These are phyloP conservation scores for Limnephilus marmoratus DNA, from an alignment of 2,888 invertebrate species.

Conservation along the genomic window DNA sequence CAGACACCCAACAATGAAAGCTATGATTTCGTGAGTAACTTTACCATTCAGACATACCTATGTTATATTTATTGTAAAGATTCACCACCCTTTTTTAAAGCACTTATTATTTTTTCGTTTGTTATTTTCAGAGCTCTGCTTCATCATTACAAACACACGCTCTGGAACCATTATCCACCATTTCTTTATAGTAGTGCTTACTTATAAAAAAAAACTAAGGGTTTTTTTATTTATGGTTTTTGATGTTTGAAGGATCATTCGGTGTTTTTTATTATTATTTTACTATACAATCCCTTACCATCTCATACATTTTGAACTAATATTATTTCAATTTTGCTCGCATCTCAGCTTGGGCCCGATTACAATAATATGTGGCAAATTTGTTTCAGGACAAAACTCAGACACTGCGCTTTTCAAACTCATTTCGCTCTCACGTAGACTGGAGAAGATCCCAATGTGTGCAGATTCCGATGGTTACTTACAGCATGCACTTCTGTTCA, in stretches of 20 bases:
- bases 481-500: constrained; percentile 61
- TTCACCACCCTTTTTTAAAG: not conserved
- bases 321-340: not conserved
- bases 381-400: constrained; percentile 60
- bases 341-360: not conserved
- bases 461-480: constrained; percentile 59
- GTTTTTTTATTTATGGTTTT: not conserved
- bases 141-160: constrained; percentile 23
- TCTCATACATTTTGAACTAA: not conserved
- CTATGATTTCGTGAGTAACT: constrained; percentile 55
- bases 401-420: constrained; percentile 60
- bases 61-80: not conserved
- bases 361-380: not conserved
- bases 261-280: not conserved
- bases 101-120: not conserved
- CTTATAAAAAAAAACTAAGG: not conserved
- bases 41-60: not conserved
- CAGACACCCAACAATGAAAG: constrained; percentile 54
- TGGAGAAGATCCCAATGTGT: constrained; percentile 51
- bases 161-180: constrained; percentile 5
- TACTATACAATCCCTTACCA: not conserved
- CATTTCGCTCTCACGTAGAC: constrained; percentile 55
- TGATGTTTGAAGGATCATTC: not conserved
- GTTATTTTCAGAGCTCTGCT: not conserved
- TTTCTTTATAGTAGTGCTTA: not conserved